Evolutionary conservation across 1,140 invertebrate species (phyloP).

Genomic region (Solenopsis fugax): DNA sequence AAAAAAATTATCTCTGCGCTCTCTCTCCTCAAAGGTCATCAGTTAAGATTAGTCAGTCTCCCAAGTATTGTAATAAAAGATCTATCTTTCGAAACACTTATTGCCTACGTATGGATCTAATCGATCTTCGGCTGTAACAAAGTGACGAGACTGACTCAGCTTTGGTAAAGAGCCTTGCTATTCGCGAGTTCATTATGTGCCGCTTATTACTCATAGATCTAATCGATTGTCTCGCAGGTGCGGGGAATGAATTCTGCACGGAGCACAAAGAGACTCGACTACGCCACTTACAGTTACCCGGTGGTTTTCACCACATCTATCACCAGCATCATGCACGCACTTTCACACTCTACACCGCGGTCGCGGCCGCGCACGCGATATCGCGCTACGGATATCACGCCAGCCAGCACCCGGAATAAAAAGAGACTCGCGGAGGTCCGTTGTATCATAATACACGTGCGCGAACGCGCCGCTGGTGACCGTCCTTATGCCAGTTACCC

Average conservation of each 20-base stretch:
- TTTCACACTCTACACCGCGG: slow-evolving; percentile 67
- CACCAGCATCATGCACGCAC: slow-evolving; percentile 60
- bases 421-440: slow-evolving; percentile 12
- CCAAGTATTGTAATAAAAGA: background rate
- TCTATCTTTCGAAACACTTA: slow-evolving; percentile 18
- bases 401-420: slow-evolving; percentile 26
- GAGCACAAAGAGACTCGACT: slow-evolving; percentile 5
- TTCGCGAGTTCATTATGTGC: slow-evolving; percentile 20
- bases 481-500: slow-evolving; percentile 75
- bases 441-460: slow-evolving; percentile 52
- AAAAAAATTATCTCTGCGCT: background rate
- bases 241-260: background rate
- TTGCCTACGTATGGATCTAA: background rate
- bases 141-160: slow-evolving; percentile 61
- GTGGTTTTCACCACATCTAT: slow-evolving; percentile 61
- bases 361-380: slow-evolving; percentile 30
- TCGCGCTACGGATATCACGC: slow-evolving; percentile 24
- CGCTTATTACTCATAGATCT: slow-evolving; percentile 50
- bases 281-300: slow-evolving; percentile 10
- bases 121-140: background rate
- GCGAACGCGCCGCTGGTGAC: slow-evolving; percentile 36
- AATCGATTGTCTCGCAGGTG: slow-evolving; percentile 69
- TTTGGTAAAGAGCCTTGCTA: background rate
- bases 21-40: background rate
- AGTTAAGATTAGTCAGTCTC: background rate